Base-by-base conservation (phyloP, 2,797 vertebrate genomes). In the Cyclopterus lumpus region DNA sequence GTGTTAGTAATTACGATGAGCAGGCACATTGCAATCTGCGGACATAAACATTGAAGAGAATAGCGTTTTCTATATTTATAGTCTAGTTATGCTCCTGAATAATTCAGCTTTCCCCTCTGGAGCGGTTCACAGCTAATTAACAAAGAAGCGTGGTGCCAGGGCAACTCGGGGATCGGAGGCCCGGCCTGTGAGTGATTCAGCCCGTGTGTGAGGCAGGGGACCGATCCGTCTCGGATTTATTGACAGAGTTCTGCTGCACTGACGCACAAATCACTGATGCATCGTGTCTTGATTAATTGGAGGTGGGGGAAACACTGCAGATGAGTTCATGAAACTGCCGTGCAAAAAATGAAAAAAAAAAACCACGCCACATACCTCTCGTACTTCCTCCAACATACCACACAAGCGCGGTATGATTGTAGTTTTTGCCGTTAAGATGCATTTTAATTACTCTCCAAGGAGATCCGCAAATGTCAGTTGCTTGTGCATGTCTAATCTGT, bases 111-210 rank as follows among this genome's bases (percentile, higher is more conserved):
- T 76, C 81, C 88, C 86, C 84, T 86, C 84, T 53, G 77, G 91
- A 89, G 84, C 85, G 74, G 86, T 93, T 91, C 89, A 83, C 91
- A 84, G 87, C 92, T 93, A 91, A 93, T 94, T 92, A 94, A 89
- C 88, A 90, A 89, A 87, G 93, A 87, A 88, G 85, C 80, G 80
- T 53, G 81, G 79, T 82, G 85, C 88, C 82, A 79, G 76, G 81
- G 81, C 86, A 69, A 81, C 69, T 53, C 72, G 81, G 89, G 83
- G 76, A 90, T 88, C 71, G 89, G 89, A 92, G 65, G 75, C 80
- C 71, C 80, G 79, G 71, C 81, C 69, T 63, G 81, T 87, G 86
- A 93, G 77, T 87, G 89, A 93, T 91, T 90, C 89, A 79, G 87
- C 85, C 85, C 61, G 65, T 71, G 86, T 40, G 59, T 67, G 76